Evolutionary conservation across 2,113 vertebrate species (phyloP), one percentile per base, ranked within the genome.

Genomic region (Pandion haliaetus): DNA sequence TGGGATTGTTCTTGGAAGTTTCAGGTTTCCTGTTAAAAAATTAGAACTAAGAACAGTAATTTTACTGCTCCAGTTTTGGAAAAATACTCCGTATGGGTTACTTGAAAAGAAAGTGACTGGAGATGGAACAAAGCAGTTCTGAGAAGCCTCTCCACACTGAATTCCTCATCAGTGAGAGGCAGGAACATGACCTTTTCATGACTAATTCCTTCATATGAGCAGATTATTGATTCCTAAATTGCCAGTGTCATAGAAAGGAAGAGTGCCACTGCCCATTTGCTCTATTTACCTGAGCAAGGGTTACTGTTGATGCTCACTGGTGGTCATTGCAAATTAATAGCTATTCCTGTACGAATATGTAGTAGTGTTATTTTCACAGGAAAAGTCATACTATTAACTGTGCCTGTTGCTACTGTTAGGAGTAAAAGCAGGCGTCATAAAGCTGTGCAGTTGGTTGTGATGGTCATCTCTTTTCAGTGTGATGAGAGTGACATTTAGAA

Each of bases 311-410:
- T 54, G 8, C 2, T 62, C 28, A 58, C 4, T n/a, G 20, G n/a
- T 23, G 8, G 11, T 28, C 4, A 73, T 61, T 65, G 17, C 18
- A 82, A 63, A 69, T 36, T 10, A 12, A 6, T 24, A 73, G 9
- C 8, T 81, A 49, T 81, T 63, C 4, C 6, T 52, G 10, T 16
- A 55, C 10, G 12, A 54, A 36, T 58, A 57, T 6, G 8, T 2
- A 38, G 20, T 23, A 25, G 12, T 18, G 15, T 8, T 72, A 77
- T 63, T 80, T 93, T 79, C 9, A 44, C 9, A 63, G 19, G 8
- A 76, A 44, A 73, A 74, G 25, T 32, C 5, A 7, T 28, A 42
- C 9, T 9, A 9, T 40, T 54, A 86, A 67, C 9, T 0, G 0
- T 40, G 26, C 54, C 44, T 44, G 2, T 49, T 42, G 10, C 8